Conservation (phyloP, 2,888 invertebrate genomes). For the Antheraea assamensis region DNA sequence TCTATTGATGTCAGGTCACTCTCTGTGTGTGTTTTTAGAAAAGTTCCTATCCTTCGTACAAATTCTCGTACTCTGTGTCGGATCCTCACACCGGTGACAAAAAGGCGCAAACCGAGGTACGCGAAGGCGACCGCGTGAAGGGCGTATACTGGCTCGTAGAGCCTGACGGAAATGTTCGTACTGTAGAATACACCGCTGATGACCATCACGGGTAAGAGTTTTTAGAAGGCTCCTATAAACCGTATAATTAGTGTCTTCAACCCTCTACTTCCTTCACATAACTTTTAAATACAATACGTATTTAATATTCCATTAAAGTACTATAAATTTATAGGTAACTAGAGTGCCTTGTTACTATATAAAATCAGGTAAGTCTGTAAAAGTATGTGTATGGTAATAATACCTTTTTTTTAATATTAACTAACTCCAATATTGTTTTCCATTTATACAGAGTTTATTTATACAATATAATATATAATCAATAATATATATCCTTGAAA, state of each 20-base stretch:
- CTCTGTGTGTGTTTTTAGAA: slow-evolving; percentile 45
- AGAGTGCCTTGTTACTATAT: too few species aligned
- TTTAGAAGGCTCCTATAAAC: neutral
- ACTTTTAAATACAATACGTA: too few species aligned
- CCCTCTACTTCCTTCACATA: too few species aligned
- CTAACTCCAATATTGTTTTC: neutral
- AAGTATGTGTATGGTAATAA: too few species aligned
- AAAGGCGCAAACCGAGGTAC: slow-evolving; percentile 80
- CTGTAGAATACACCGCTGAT: slow-evolving; percentile 80
- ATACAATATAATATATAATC: neutral
- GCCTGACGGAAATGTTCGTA: slow-evolving; percentile 81
- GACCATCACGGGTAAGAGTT: slow-evolving; percentile 69
- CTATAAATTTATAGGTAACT: too few species aligned
- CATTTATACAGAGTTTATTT: neutral
- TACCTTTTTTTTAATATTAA: too few species aligned
- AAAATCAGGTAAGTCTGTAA: too few species aligned
- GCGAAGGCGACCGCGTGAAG: slow-evolving; percentile 82
- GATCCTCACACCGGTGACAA: slow-evolving; percentile 83
- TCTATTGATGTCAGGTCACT: neutral
- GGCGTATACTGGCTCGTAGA: slow-evolving; percentile 84
- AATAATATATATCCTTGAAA: neutral
- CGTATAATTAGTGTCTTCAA: too few species aligned
- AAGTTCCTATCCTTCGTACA: slow-evolving; percentile 74
- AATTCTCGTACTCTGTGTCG: slow-evolving; percentile 80
- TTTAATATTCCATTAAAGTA: too few species aligned